Percentiles rank a stretch among this genome's conserved stretches.
Evolutionary conservation across 2,113 vertebrate species (phyloP).

Genomic region (Apodemus sylvaticus): DNA sequence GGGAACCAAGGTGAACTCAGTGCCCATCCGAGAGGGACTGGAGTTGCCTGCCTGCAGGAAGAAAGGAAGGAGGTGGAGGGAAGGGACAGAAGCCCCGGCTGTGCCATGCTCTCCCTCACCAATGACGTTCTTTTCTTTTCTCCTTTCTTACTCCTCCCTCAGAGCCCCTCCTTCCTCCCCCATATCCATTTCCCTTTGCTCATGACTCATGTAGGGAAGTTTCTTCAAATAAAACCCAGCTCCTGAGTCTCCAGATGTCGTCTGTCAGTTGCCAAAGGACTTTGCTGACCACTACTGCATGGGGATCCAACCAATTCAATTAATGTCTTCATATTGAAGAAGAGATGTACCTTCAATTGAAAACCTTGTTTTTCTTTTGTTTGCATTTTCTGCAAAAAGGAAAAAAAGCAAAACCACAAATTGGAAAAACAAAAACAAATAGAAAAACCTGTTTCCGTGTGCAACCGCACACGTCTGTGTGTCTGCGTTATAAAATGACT

Average conservation of each 20-base stretch:
- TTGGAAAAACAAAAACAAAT: constrained; percentile 65
- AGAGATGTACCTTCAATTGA: constrained; percentile 91
- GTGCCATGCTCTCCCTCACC: constrained; percentile 71
- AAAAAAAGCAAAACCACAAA: constrained; percentile 79
- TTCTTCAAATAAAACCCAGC: constrained; percentile 80
- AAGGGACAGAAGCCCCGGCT: constrained; percentile 64
- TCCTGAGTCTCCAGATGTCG: constrained; percentile 79
- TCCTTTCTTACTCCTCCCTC: constrained; percentile 70
- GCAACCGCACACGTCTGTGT: constrained; percentile 78
- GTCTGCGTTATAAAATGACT: constrained; percentile 83
- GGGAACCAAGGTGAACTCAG: constrained; percentile 77
- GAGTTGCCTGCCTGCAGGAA: constrained; percentile 73
- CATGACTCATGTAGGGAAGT: constrained; percentile 76
- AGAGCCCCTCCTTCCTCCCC: constrained; percentile 56
- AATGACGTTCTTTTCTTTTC: constrained; percentile 81
- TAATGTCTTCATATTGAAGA: constrained; percentile 95
- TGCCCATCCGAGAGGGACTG: constrained; percentile 77
- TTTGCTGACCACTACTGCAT: constrained; percentile 90
- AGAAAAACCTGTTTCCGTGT: constrained; percentile 85
- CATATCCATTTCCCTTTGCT: constrained; percentile 75
- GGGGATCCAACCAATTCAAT: constrained; percentile 89
- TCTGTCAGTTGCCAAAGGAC: constrained; percentile 87
- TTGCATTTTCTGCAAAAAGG: constrained; percentile 91
- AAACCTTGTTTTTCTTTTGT: constrained; percentile 89
- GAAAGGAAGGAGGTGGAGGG: constrained; percentile 80